These are phyloP conservation scores for Ptiloglossa arizonensis DNA, from an alignment of 1,140 invertebrate genomes.

Conservation along the genomic window DNA sequence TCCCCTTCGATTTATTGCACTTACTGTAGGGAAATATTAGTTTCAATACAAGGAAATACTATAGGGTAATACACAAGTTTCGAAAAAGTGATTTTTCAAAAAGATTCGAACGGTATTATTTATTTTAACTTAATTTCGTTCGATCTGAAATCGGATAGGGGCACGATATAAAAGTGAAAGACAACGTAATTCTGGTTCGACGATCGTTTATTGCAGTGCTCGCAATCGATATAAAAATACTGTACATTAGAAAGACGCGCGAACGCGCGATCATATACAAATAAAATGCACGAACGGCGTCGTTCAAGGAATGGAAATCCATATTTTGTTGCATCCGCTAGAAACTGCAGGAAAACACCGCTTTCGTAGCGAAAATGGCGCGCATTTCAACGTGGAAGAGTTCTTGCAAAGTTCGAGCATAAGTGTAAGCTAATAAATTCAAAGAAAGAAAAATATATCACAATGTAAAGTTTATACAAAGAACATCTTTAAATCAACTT, in stretches of 20 bases:
- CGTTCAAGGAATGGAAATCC: slow-evolving; percentile 65
- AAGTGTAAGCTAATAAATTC: neutral
- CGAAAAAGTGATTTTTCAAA: too few relatives aligned
- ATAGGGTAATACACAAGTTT: too few relatives aligned
- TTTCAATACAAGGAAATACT: too few relatives aligned
- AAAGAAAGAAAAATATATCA: neutral
- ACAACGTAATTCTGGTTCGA: neutral
- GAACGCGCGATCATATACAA: slow-evolving; percentile 6
- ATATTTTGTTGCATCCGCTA: slow-evolving; percentile 28
- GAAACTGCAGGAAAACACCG: neutral
- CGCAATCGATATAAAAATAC: slow-evolving; percentile 72
- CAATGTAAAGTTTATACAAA: too few relatives aligned
- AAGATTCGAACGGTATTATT: too few relatives aligned
- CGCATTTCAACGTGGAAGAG: too few relatives aligned
- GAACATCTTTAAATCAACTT: too few relatives aligned
- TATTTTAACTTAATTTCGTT: too few relatives aligned
- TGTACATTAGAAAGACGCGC: slow-evolving; percentile 63
- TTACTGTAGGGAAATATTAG: too few relatives aligned
- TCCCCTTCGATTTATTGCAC: too few relatives aligned
- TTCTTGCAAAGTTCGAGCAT: too few relatives aligned
- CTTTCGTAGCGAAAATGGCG: neutral
- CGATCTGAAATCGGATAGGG: too few relatives aligned
- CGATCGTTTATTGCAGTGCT: slow-evolving; percentile 57
- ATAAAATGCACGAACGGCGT: slow-evolving; percentile 41
- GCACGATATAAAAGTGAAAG: neutral